Evolutionary conservation across 2,113 vertebrate genomes (phyloP).

Genomic region (Thunnus maccoyii): DNA sequence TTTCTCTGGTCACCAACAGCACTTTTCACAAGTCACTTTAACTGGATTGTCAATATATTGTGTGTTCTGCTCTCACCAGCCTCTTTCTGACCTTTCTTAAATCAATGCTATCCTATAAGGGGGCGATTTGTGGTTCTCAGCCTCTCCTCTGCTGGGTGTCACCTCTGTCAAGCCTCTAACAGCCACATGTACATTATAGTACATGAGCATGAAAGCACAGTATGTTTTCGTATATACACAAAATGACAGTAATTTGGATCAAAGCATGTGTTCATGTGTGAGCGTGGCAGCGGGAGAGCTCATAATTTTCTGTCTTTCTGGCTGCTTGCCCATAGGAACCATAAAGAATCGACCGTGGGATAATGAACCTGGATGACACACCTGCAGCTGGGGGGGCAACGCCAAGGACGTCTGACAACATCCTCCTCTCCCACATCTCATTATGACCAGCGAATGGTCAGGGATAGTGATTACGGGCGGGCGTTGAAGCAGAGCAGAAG

Average conservation of each 20-base stretch:
- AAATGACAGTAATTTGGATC: conserved; percentile 27
- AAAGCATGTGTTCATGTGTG: conserved; percentile 17
- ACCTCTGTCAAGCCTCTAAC: conserved; percentile 15
- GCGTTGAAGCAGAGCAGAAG: conserved; percentile 9
- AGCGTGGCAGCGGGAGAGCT: conserved; percentile 16
- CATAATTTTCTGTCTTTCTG: conserved; percentile 48
- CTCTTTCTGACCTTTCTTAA: conserved; percentile 57
- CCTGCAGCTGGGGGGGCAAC: conserved; percentile 56
- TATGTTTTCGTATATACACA: conserved; percentile 1
- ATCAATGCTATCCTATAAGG: conserved; percentile 60
- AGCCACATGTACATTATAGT: background rate
- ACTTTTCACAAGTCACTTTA: conserved; percentile 61
- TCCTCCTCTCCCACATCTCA: conserved; percentile 52
- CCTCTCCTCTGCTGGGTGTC: conserved; percentile 24
- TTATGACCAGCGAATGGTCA: conserved; percentile 60
- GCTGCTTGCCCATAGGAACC: conserved; percentile 38
- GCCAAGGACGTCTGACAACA: conserved; percentile 56
- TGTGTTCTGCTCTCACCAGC: conserved; percentile 26
- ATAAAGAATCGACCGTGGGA: conserved; percentile 45
- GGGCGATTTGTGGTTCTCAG: conserved; percentile 40
- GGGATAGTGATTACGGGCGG: conserved; percentile 58
- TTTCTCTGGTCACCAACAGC: conserved; percentile 35
- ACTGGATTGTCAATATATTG: conserved; percentile 57
- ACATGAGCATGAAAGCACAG: background rate
- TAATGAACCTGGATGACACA: conserved; percentile 62